These are phyloP conservation scores for Monochamus saltuarius DNA, from an alignment of 1,140 invertebrate species.

Conservation along the genomic window DNA sequence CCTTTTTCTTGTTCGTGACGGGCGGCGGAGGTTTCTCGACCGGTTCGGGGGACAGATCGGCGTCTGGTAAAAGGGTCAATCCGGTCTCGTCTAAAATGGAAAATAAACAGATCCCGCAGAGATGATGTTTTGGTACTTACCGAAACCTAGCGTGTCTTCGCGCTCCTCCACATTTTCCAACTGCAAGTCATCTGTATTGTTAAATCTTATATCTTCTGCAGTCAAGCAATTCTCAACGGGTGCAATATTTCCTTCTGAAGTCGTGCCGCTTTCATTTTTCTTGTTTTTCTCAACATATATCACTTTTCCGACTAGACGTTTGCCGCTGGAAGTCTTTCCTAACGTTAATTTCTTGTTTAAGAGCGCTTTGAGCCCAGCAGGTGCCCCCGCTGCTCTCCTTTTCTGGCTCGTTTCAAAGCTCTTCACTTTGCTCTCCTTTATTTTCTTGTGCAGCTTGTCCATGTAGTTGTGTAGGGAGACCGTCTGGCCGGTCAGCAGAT, in stretches of 20 bases:
- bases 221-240: too few relatives aligned
- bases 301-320: conserved; percentile 37
- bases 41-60: neutral
- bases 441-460: conserved; percentile 26
- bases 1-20: neutral
- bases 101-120: neutral
- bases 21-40: neutral
- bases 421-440: conserved; percentile 2
- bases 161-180: neutral
- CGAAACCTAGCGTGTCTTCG: neutral
- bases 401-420: conserved; percentile 5
- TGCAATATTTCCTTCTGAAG: too few relatives aligned
- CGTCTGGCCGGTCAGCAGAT: conserved; percentile 35
- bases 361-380: conserved; percentile 20
- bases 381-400: conserved; percentile 4
- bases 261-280: too few relatives aligned
- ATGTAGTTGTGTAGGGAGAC: conserved; percentile 32
- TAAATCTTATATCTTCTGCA: too few relatives aligned
- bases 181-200: neutral
- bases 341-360: conserved; percentile 37
- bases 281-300: conserved; percentile 22
- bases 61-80: neutral
- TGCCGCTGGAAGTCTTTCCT: conserved; percentile 30
- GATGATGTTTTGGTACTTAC: too few relatives aligned
- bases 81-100: neutral